Percentiles rank a stretch among this genome's conserved stretches.
Evolutionary conservation across 2,113 vertebrate species (phyloP).

Genomic region (Brienomyrus longianalis): DNA sequence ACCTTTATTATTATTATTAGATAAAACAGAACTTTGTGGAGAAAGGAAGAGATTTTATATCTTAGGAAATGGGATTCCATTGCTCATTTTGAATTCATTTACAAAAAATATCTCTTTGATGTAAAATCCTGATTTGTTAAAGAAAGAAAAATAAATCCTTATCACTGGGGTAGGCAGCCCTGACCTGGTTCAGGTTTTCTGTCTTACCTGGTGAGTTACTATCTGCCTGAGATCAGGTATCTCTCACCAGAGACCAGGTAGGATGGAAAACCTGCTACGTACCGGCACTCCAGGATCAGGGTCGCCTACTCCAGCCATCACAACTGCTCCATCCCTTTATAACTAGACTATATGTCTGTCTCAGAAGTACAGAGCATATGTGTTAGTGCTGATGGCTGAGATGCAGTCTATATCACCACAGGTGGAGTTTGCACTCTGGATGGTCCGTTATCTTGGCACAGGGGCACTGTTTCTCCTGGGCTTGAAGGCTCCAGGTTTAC

Average conservation of each 20-base stretch:
- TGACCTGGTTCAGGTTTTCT: too few species aligned
- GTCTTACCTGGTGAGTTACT: too few species aligned
- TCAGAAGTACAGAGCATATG: not conserved
- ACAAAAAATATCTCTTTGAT: not conserved
- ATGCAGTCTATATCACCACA: slow-evolving; percentile 38
- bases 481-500: slow-evolving; percentile 82
- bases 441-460: slow-evolving; percentile 69
- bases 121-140: not conserved
- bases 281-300: too few species aligned
- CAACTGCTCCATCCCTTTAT: not conserved
- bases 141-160: not conserved
- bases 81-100: not conserved
- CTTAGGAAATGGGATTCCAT: not conserved
- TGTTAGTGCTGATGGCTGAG: not conserved
- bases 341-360: not conserved
- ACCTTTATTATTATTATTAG: not conserved
- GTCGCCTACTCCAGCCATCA: not conserved
- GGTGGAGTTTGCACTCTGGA: slow-evolving; percentile 77
- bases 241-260: too few species aligned
- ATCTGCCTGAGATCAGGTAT: not conserved
- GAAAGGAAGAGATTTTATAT: not conserved
- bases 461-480: slow-evolving; percentile 79
- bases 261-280: too few species aligned
- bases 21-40: not conserved
- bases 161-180: not conserved